Base-by-base conservation (phyloP, 35 echinoderm and acorn worm species). In the Lytechinus variegatus region DNA sequence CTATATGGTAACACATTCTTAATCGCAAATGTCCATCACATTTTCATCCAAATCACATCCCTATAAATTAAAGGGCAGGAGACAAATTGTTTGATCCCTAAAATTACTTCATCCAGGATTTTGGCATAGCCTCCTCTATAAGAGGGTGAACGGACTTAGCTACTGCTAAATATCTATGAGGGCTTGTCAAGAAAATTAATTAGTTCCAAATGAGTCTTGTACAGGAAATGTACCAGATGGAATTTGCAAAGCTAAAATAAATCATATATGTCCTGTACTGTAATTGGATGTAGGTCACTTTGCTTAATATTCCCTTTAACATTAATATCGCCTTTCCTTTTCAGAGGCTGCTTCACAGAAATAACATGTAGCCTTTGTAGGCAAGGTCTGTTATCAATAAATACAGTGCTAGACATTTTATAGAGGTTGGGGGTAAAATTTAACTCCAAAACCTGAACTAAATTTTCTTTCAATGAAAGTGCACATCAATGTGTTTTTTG, bases 181-280 rank as follows among this genome's bases (percentile, higher is more conserved):
- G 19, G 66, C 21, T 79, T 24, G 8, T 79, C 66, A 79, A 79
- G 66, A 79, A 79, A 79, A 79, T 79, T 79, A 79, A 79, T 79
- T 79, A 79, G 66, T 79, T 79, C 66, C 66, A 79, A 79, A 79
- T 16, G 19, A 79, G 66, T n/a, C 66, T 79, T 79, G 66, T 79
- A 79, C 66, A 79, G 66, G 66, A 79, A 79, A 79, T 79, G 66
- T 79, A 79, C 66, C 66, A 79, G n/a, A 79, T 79, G 66, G 19
- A 44, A 44, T 44, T 44, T 44, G 33, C 1, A 79, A 79, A 24
- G 66, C 66, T 79, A 79, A 27, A 79, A 79, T 79, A 79, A 79
- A 79, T 79, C 66, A 79, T 79, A 24, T 24, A 79, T 79, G 66
- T 79, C 66, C 21, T 24, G 66, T 79, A 79, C 21, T 24, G 66